phyloP scores from a whole-genome alignment of 2,113 vertebrate genomes.

The Dascyllus trimaculatus region DNA sequence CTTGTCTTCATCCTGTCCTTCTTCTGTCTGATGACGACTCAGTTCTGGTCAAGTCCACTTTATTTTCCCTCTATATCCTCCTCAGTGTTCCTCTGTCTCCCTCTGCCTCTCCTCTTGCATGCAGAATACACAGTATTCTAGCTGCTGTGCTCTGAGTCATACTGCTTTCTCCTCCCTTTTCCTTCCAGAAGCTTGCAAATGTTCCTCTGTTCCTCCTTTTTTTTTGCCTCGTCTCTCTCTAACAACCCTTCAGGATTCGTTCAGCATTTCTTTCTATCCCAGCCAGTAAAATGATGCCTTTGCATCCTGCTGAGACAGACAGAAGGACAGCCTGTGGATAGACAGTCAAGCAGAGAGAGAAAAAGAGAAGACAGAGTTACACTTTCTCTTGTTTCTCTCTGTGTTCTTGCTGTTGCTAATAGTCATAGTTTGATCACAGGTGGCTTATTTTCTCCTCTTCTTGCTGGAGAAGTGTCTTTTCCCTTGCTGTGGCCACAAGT shows the following conservation, averaged over 20 bases:
- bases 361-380: conserved; percentile 10
- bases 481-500: conserved; percentile 21
- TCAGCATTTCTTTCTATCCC: conserved; percentile 39
- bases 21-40: conserved; percentile 45
- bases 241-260: conserved; percentile 33
- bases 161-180: conserved; percentile 69
- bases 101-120: conserved; percentile 56
- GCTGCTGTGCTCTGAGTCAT: conserved; percentile 74
- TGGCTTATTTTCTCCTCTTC: conserved; percentile 25
- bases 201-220: conserved; percentile 27
- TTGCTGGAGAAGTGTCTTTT: not conserved
- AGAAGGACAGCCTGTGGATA: conserved; percentile 42
- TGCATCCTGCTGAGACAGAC: conserved; percentile 40
- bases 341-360: conserved; percentile 39
- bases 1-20: conserved; percentile 51
- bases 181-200: conserved; percentile 69
- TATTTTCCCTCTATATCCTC: conserved; percentile 20
- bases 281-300: conserved; percentile 22
- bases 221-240: conserved; percentile 37
- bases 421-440: conserved; percentile 30
- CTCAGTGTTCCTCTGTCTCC: conserved; percentile 57
- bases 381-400: conserved; percentile 9
- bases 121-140: conserved; percentile 50
- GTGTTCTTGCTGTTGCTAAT: not conserved
- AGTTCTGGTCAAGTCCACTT: conserved; percentile 52